phyloP scores from a whole-genome alignment of 2,797 vertebrate species.

The Rhodeus uyekii region DNA sequence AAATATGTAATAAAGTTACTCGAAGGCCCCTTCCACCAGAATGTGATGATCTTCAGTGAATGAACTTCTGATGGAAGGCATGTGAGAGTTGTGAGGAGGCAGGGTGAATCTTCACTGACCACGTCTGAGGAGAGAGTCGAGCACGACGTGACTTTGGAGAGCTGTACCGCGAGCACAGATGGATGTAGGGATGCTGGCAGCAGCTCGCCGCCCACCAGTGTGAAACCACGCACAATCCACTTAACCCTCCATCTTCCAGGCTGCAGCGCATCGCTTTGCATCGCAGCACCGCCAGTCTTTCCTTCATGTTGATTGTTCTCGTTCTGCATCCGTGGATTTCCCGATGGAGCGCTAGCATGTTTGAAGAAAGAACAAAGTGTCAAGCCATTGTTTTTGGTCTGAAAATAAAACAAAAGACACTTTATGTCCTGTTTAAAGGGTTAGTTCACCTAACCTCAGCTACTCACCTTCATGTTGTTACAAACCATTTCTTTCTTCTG shows the following conservation, averaged over 20 bases:
- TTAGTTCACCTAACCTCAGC: not conserved
- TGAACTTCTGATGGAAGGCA: not conserved
- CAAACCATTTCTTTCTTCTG: not conserved
- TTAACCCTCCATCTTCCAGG: slow-evolving; percentile 61
- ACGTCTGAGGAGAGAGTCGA: slow-evolving; percentile 37
- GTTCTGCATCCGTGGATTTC: not conserved
- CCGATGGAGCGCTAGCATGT: not conserved
- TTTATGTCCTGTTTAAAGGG: not conserved
- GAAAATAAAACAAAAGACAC: not conserved
- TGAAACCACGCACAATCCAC: slow-evolving; percentile 54
- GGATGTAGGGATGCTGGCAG: slow-evolving; percentile 56
- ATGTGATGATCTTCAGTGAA: not conserved
- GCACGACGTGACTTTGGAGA: slow-evolving; percentile 23
- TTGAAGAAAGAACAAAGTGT: not conserved
- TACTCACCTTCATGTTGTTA: no score
- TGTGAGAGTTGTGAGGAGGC: slow-evolving; percentile 28
- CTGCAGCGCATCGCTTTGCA: not conserved
- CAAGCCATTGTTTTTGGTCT: not conserved
- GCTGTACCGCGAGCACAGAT: slow-evolving; percentile 57
- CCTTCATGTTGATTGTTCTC: not conserved
- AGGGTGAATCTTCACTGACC: slow-evolving; percentile 6
- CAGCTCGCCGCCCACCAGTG: slow-evolving; percentile 57
- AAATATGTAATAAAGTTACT: not conserved
- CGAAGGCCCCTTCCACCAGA: not conserved
- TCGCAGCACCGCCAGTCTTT: not conserved